Conservation (phyloP, 2,797 vertebrate species). For the Chiroxiphia lanceolata region DNA sequence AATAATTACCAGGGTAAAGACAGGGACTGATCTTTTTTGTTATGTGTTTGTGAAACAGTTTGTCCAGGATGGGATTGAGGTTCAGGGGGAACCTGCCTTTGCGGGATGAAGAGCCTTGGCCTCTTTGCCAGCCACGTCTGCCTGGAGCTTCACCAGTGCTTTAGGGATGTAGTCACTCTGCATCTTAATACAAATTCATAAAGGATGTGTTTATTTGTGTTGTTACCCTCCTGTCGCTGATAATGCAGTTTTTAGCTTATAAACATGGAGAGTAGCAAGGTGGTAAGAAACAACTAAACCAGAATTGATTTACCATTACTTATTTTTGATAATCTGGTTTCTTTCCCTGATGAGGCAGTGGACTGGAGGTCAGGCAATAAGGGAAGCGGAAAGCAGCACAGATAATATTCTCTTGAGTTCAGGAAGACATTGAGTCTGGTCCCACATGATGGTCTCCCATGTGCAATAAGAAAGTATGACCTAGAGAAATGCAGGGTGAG, state of each 20-base stretch:
- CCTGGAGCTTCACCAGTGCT: not conserved
- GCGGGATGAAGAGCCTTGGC: not conserved
- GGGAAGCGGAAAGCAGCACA: not conserved
- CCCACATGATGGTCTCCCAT: accelerated
- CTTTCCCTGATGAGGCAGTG: not conserved
- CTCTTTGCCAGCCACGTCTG: not conserved
- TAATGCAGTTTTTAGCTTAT: not conserved
- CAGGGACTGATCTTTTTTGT: not conserved
- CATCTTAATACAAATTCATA: not conserved
- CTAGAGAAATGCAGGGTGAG: not conserved
- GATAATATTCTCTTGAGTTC: not conserved
- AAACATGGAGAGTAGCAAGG: not conserved
- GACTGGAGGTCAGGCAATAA: not conserved
- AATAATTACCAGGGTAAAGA: not conserved
- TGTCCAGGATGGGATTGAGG: not conserved
- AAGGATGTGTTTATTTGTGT: not conserved
- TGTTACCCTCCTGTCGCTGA: not conserved
- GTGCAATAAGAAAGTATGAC: not conserved
- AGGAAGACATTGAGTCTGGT: not conserved
- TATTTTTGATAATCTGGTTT: not conserved
- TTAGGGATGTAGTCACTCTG: not conserved
- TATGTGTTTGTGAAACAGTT: not conserved
- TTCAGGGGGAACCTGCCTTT: not conserved
- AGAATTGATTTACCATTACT: not conserved
- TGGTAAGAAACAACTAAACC: not conserved